Evolutionary conservation across 2,888 invertebrate genomes (phyloP).

Genomic region (Rapana venosa): DNA sequence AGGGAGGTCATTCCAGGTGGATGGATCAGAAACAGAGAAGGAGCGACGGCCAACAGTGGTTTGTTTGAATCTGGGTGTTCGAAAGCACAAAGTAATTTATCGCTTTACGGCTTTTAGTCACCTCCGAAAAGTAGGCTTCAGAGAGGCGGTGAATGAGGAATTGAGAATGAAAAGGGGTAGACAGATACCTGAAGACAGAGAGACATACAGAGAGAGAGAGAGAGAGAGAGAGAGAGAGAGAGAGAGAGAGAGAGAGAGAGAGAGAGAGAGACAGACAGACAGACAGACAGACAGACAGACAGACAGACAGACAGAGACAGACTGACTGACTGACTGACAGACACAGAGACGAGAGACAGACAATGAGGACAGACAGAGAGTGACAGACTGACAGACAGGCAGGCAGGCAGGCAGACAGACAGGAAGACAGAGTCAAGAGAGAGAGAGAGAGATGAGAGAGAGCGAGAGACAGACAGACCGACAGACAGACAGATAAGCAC

Average conservation of each 20-base stretch:
- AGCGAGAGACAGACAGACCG: too few relatives aligned
- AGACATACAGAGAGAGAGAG: neutral
- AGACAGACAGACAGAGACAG: neutral
- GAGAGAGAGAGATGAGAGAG: neutral
- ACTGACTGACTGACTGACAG: neutral
- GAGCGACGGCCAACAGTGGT: too few relatives aligned
- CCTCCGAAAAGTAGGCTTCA: too few relatives aligned
- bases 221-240: neutral
- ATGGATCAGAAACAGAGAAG: too few relatives aligned
- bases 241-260: neutral
- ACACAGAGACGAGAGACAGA: neutral
- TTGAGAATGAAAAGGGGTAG: too few relatives aligned
- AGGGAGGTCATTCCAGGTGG: too few relatives aligned
- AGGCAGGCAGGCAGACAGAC: neutral
- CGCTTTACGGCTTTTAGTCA: too few relatives aligned
- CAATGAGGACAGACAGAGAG: neutral
- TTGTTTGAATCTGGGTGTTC: too few relatives aligned
- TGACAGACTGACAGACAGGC: neutral
- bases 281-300: neutral
- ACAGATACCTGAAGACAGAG: too few relatives aligned
- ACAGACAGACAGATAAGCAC: neutral
- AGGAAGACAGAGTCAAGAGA: neutral
- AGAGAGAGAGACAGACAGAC: neutral
- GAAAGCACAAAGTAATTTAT: too few relatives aligned
- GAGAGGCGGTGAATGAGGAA: too few relatives aligned